phyloP scores from a whole-genome alignment of 2,113 vertebrate genomes.

The Varanus komodoensis region DNA sequence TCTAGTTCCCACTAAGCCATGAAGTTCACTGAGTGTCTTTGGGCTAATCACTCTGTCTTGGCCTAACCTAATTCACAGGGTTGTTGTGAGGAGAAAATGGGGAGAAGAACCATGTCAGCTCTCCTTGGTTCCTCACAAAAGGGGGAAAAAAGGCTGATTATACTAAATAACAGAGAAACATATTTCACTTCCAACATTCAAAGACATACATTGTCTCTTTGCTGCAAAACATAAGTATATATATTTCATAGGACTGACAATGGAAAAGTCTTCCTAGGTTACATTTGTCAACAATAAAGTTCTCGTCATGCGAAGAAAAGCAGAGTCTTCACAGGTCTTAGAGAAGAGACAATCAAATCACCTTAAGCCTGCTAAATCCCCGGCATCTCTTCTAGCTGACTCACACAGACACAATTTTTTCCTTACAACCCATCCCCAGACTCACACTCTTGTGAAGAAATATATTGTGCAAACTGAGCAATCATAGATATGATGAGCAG shows the following conservation, averaged over 20 bases:
- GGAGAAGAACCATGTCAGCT: too few relatives aligned
- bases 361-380: neutral
- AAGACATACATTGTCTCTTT: neutral
- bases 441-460: neutral
- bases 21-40: too few relatives aligned
- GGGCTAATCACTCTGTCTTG: too few relatives aligned
- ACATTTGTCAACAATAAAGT: neutral
- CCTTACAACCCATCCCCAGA: neutral
- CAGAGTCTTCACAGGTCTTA: neutral
- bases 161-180: neutral
- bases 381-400: neutral
- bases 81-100: too few relatives aligned
- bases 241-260: neutral
- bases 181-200: slow-evolving; percentile 3
- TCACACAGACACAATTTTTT: neutral
- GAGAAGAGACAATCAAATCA: neutral
- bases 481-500: neutral
- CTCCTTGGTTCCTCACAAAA: too few relatives aligned
- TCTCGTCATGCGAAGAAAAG: neutral
- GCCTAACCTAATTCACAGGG: too few relatives aligned
- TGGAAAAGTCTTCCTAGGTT: neutral
- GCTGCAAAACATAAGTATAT: neutral
- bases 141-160: too few relatives aligned
- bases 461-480: neutral
- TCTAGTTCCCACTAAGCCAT: too few relatives aligned